Evolutionary conservation across 1,140 invertebrate genomes (phyloP).

Genomic region (Chionoecetes opilio): DNA sequence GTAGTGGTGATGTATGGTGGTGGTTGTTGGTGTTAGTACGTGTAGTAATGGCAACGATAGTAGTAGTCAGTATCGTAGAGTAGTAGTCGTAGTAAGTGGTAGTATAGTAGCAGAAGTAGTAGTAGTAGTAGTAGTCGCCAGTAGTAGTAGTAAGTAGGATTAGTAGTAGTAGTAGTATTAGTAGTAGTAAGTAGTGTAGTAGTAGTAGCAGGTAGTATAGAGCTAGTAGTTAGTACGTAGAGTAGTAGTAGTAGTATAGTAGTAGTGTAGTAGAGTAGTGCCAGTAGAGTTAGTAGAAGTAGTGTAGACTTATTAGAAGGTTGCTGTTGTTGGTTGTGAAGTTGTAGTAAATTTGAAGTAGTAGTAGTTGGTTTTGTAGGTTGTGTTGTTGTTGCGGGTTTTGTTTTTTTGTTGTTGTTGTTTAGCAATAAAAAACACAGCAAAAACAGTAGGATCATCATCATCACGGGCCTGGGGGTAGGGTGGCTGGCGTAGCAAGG

Average conservation of each 20-base stretch:
- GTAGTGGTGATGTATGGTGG: too few species aligned
- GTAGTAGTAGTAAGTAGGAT: too few species aligned
- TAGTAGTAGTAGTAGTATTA: too few species aligned
- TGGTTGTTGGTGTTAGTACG: too few species aligned
- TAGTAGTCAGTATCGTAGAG: too few species aligned
- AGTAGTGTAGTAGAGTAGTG: not conserved
- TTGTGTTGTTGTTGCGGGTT: not conserved
- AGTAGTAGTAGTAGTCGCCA: constrained; percentile 32
- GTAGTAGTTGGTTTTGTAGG: not conserved
- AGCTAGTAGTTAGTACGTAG: not conserved
- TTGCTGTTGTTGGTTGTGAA: not conserved
- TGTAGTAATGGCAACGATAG: too few species aligned
- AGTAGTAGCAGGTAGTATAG: not conserved
- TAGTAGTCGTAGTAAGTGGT: constrained; percentile 40
- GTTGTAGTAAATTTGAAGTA: not conserved
- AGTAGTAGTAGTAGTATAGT: constrained; percentile 24
- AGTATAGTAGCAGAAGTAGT: constrained; percentile 38
- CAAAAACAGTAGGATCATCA: too few species aligned
- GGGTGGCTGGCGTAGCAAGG: too few species aligned
- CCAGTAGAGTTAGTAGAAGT: not conserved
- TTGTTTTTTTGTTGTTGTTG: constrained; percentile 19
- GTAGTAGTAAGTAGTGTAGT: not conserved
- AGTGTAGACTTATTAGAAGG: not conserved
- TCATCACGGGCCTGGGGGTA: too few species aligned
- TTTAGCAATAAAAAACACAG: too few species aligned